Evolutionary conservation across 2,797 vertebrate genomes (phyloP).

Genomic region (Moxostoma hubbsi): DNA sequence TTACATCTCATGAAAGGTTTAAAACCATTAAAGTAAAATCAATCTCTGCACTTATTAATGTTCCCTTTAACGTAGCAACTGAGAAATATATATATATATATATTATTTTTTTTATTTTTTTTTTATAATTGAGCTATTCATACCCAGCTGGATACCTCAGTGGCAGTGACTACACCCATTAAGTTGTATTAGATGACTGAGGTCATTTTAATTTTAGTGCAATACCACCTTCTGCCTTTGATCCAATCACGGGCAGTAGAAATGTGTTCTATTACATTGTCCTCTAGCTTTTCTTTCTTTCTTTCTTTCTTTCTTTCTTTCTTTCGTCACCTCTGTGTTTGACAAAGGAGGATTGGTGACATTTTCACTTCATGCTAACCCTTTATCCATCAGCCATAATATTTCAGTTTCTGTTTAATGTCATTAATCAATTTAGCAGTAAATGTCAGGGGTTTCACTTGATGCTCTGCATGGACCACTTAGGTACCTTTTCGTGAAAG

Average conservation of each 20-base stretch:
- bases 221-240: neutral
- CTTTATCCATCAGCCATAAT: constrained; percentile 35
- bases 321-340: constrained; percentile 11
- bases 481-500: constrained; percentile 18
- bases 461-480: constrained; percentile 8
- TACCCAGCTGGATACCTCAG: constrained; percentile 39
- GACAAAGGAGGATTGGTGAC: constrained; percentile 38
- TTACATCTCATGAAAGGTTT: constrained; percentile 34
- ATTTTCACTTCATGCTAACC: constrained; percentile 41
- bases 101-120: constrained; percentile 28
- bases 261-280: constrained; percentile 2
- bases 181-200: constrained; percentile 38
- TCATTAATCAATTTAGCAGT: constrained; percentile 52
- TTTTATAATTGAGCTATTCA: constrained; percentile 52
- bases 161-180: constrained; percentile 35
- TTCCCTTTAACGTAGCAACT: constrained; percentile 37
- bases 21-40: constrained; percentile 51
- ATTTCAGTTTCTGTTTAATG: constrained; percentile 57
- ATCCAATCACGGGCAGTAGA: neutral
- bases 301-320: neutral
- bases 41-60: constrained; percentile 48
- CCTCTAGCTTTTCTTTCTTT: neutral
- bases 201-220: constrained; percentile 41
- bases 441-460: constrained; percentile 51
- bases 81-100: constrained; percentile 50